Evolutionary conservation across 2,888 invertebrate species (phyloP).

Genomic region (Drosophila cracens): DNA sequence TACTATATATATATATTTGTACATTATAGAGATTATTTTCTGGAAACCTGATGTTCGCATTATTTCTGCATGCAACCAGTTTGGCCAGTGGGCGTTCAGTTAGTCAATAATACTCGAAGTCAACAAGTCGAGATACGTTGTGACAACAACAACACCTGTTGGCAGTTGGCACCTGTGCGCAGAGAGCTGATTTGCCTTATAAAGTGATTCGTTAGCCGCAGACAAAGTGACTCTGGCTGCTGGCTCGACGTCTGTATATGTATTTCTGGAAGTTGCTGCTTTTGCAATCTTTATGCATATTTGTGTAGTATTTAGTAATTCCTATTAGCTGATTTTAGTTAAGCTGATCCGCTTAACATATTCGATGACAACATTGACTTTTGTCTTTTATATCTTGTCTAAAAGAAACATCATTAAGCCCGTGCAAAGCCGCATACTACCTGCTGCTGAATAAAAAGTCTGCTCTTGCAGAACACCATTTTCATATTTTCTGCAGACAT

Average conservation of each 20-base stretch:
- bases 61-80: constrained; percentile 52
- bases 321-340: not conserved
- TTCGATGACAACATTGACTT: not conserved
- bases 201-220: constrained; percentile 36
- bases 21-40: constrained; percentile 5
- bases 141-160: constrained; percentile 56
- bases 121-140: constrained; percentile 11
- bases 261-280: constrained; percentile 31
- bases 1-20: not conserved
- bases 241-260: constrained; percentile 33
- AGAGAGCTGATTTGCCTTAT: constrained; percentile 41
- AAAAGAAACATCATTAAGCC: not conserved
- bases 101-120: constrained; percentile 44
- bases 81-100: constrained; percentile 65
- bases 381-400: not conserved
- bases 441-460: not conserved
- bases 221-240: constrained; percentile 33
- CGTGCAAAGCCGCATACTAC: not conserved
- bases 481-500: not conserved
- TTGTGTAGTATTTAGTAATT: constrained; percentile 12
- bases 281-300: constrained; percentile 16
- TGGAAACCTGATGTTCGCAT: constrained; percentile 46
- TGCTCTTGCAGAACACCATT: not conserved
- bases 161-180: constrained; percentile 45
- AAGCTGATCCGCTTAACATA: not conserved